These are phyloP conservation scores for Notarius lentiginosus DNA, from an alignment of 2,113 vertebrate species.

Conservation along the genomic window DNA sequence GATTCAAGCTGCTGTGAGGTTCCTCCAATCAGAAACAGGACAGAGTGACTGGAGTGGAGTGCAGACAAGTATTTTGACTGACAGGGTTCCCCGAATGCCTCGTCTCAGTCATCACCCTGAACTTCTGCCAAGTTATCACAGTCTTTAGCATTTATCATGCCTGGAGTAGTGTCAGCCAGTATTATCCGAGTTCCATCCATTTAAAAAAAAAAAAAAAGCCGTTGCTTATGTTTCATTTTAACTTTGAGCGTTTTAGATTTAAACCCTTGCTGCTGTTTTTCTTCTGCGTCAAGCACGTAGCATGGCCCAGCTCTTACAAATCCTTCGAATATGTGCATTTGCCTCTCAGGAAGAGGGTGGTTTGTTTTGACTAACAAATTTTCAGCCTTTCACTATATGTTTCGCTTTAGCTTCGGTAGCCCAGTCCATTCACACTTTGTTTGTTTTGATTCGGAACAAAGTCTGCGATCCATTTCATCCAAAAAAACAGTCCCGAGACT, in stretches of 20 bases:
- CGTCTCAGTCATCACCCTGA: not conserved
- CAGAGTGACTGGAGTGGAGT: constrained; percentile 29
- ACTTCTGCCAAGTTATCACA: constrained; percentile 12
- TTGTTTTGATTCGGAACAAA: constrained; percentile 19
- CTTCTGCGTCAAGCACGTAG: not conserved
- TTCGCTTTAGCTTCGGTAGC: not conserved
- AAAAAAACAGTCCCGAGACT: constrained; percentile 20
- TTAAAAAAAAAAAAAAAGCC: not conserved
- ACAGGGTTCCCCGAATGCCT: constrained; percentile 13
- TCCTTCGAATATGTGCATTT: not conserved
- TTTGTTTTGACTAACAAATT: constrained; percentile 21
- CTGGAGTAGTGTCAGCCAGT: constrained; percentile 2
- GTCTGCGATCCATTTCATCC: constrained; percentile 34
- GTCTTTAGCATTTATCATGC: not conserved
- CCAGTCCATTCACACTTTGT: not conserved
- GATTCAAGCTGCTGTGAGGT: constrained; percentile 64
- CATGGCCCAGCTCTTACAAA: not conserved
- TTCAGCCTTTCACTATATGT: constrained; percentile 10
- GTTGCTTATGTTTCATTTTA: not conserved
- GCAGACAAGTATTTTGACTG: constrained; percentile 34
- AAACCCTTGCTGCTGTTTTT: not conserved
- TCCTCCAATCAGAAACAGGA: constrained; percentile 32
- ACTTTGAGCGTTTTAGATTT: not conserved
- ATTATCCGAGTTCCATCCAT: not conserved
- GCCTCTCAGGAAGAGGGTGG: not conserved